Conservation (phyloP, 2,113 vertebrate genomes). For the Corythoichthys haematopterus region DNA sequence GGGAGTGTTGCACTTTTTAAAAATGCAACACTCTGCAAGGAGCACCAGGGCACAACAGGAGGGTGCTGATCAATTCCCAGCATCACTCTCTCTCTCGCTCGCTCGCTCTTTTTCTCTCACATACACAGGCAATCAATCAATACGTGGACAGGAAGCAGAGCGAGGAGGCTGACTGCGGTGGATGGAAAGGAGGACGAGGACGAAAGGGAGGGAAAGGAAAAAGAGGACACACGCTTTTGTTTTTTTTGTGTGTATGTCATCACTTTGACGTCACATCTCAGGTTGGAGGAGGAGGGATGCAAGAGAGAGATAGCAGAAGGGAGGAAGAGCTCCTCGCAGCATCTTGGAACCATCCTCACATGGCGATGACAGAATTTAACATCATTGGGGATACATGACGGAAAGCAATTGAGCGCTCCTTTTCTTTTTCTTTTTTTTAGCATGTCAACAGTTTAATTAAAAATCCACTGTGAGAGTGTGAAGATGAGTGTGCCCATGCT, state of each 20-base stretch:
- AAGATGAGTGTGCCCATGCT: conserved; percentile 86
- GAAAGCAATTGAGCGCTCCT: not conserved
- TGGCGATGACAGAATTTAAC: conserved; percentile 6
- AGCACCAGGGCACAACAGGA: not conserved
- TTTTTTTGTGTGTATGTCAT: not conserved
- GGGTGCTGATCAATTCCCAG: conserved; percentile 24
- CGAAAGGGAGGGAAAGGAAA: not conserved
- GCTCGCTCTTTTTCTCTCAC: conserved; percentile 1
- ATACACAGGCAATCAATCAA: conserved; percentile 19
- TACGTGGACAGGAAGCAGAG: conserved; percentile 11
- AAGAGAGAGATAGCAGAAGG: conserved; percentile 13
- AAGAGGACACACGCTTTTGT: not conserved
- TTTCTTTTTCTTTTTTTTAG: not conserved
- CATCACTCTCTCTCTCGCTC: conserved; percentile 4
- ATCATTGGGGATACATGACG: not conserved
- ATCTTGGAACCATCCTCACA: conserved; percentile 24
- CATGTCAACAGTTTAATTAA: conserved; percentile 26
- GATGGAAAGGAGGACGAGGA: not conserved
- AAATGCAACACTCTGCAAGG: not conserved
- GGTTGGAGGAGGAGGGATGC: conserved; percentile 20
- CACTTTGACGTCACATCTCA: not conserved
- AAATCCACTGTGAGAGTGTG: conserved; percentile 7
- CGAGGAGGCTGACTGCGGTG: not conserved
- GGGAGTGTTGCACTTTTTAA: not conserved
- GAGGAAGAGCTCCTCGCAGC: conserved; percentile 47